Base-by-base conservation (phyloP, 2,797 vertebrate genomes). In the Cyclura pinguis region DNA sequence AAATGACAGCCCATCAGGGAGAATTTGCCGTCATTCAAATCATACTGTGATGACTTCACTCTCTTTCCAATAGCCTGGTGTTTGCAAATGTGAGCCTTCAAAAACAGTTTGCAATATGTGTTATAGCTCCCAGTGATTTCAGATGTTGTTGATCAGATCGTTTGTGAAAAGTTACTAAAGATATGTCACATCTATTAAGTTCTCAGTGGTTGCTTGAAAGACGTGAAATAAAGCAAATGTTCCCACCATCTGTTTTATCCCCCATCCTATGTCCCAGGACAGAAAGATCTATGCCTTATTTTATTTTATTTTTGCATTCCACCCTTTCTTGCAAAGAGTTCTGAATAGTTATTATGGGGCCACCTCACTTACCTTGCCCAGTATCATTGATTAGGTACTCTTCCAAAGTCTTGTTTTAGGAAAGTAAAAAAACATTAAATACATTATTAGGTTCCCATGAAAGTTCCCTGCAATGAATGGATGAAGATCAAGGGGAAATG, bases 131-230 rank as follows among this genome's bases (percentile, higher is more conserved):
- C 76, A 35, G 14, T 59, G 59, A 80, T 86, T 57, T 86, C 84
- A 81, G 77, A 80, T 59, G 67, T 57, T n/a, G n/a, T 32, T 22
- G 13, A 27, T 7, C 0, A 50, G 5, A 84, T 73, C 42, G 73
- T 50, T 81, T 20, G 38, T 55, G 59, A 47, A 85, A 72, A 85
- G 55, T 85, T 38, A 72, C 55, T 81, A 74, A 59, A 85, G 38
- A 80, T 73, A 62, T 55, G 64, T 14, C 84, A 81, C 1, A 20
- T 47, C 67, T 69, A 50, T 80, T 80, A 86, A 73, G 64, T 59
- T 80, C 35, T 73, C 89, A 47, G 50, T 27, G 27, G 47, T 67
- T 81, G 86, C 86, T 55, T 88, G 59, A 67, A 81, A 47, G 32
- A 29, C 18, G 64, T 24, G n/a, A 80, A 73, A 57, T 9, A 85